These are phyloP conservation scores for Myiothlypis coronata DNA, from an alignment of 2,797 vertebrate species.

Conservation along the genomic window DNA sequence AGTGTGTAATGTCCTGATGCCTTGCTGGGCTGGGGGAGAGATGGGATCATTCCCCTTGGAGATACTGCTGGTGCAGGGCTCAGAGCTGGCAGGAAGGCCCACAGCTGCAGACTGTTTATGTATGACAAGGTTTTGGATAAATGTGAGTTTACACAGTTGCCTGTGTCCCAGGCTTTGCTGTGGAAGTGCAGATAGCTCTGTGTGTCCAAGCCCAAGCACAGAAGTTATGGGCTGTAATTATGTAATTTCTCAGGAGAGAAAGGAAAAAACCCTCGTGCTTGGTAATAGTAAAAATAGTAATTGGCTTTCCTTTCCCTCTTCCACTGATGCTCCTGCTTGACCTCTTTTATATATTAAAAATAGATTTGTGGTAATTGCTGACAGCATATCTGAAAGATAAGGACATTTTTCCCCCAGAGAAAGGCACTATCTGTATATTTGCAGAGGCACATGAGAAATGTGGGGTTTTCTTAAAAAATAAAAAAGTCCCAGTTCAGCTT, in stretches of 20 bases:
- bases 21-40: not conserved
- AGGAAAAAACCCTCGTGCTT: not conserved
- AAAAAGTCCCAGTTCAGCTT: not conserved
- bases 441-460: not conserved
- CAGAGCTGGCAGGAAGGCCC: slow-evolving; percentile 33
- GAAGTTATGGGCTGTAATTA: slow-evolving; percentile 42
- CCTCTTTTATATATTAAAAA: not conserved
- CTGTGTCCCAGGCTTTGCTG: slow-evolving; percentile 29
- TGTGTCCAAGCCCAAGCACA: not conserved
- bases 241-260: slow-evolving; percentile 39
- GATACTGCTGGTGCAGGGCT: slow-evolving; percentile 13
- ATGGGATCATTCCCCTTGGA: slow-evolving; percentile 22
- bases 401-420: not conserved
- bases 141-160: slow-evolving; percentile 53
- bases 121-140: slow-evolving; percentile 43
- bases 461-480: not conserved
- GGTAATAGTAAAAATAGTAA: not conserved
- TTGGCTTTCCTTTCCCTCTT: not conserved
- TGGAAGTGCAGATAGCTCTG: slow-evolving; percentile 38
- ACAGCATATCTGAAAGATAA: not conserved
- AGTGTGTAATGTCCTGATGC: not conserved
- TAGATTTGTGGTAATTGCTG: not conserved
- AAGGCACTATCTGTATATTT: not conserved
- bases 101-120: slow-evolving; percentile 65
- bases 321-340: not conserved